Conservation (phyloP, 2,888 invertebrate species). For the Eledona agricola region DNA sequence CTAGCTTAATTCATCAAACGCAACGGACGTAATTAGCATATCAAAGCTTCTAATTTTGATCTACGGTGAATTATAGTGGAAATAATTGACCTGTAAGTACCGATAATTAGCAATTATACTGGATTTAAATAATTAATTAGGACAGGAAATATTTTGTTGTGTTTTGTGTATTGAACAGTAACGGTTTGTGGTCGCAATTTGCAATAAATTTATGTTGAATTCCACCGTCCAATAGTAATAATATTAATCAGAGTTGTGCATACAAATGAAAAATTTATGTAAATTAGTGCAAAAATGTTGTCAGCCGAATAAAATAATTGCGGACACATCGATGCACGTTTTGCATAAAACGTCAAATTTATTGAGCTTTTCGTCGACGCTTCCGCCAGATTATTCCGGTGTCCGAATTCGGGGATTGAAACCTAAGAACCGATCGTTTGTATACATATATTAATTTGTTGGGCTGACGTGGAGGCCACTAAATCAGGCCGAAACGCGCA, state of each 20-base stretch:
- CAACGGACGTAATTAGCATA: slow-evolving; percentile 29
- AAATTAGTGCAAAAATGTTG: slow-evolving; percentile 21
- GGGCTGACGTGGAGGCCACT: too few relatives aligned
- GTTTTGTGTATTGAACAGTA: not conserved
- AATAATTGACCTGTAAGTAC: slow-evolving; percentile 20
- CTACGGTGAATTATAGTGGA: slow-evolving; percentile 12
- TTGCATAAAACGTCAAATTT: slow-evolving; percentile 18
- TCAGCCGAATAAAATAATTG: slow-evolving; percentile 20
- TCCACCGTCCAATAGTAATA: slow-evolving; percentile 9
- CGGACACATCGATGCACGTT: slow-evolving; percentile 9
- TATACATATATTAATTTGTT: too few relatives aligned
- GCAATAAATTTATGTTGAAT: slow-evolving; percentile 11
- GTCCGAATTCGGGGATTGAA: too few relatives aligned
- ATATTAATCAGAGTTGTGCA: slow-evolving; percentile 24
- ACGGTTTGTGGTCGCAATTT: slow-evolving; percentile 11
- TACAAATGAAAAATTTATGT: slow-evolving; percentile 26
- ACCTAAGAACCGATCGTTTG: too few relatives aligned
- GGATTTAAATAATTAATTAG: slow-evolving; percentile 8
- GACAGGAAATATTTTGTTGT: not conserved
- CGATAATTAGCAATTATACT: slow-evolving; percentile 19
- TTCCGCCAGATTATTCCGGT: slow-evolving; percentile 9
- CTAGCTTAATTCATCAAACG: slow-evolving; percentile 16
- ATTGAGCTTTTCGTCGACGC: slow-evolving; percentile 6
- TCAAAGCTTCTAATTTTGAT: slow-evolving; percentile 36
- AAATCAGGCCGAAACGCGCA: slow-evolving; percentile 47